Percentiles rank a stretch among this genome's conserved stretches.
phyloP scores from a whole-genome alignment of 2,888 invertebrate species.

The Dynastes maya region DNA sequence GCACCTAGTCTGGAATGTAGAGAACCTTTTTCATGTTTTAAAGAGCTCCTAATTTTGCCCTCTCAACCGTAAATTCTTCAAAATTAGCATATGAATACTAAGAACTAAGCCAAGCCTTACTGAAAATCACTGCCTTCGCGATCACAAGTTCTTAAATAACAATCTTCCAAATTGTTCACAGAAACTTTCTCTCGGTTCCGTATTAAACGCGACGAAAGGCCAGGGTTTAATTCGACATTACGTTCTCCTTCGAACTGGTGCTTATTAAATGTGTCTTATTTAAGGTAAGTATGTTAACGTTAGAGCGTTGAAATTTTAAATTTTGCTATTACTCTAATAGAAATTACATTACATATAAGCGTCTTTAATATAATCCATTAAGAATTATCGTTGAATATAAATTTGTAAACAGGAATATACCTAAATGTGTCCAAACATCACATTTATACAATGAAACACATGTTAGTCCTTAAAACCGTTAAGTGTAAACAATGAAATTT shows the following conservation, averaged over 20 bases:
- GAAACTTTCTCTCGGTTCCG: constrained; percentile 55
- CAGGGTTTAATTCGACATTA: constrained; percentile 23
- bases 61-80: constrained; percentile 41
- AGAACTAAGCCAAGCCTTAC: constrained; percentile 23
- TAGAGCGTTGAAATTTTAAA: no score
- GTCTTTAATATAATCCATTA: no score
- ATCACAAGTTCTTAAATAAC: constrained; percentile 54
- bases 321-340: no score
- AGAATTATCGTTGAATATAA: neutral
- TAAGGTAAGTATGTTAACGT: neutral
- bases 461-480: constrained; percentile 56
- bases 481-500: constrained; percentile 59
- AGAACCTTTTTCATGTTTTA: constrained; percentile 21
- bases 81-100: constrained; percentile 54
- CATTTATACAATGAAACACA: constrained; percentile 49
- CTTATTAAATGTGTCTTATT: neutral
- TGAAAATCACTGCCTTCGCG: constrained; percentile 33
- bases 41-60: constrained; percentile 9
- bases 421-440: constrained; percentile 2
- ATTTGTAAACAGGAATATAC: neutral
- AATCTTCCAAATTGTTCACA: constrained; percentile 55
- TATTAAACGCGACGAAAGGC: constrained; percentile 29
- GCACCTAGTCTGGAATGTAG: neutral
- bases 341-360: no score
- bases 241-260: neutral